Base-by-base conservation (phyloP, 2,797 vertebrate genomes). In the Chelidonichthys spinosus region DNA sequence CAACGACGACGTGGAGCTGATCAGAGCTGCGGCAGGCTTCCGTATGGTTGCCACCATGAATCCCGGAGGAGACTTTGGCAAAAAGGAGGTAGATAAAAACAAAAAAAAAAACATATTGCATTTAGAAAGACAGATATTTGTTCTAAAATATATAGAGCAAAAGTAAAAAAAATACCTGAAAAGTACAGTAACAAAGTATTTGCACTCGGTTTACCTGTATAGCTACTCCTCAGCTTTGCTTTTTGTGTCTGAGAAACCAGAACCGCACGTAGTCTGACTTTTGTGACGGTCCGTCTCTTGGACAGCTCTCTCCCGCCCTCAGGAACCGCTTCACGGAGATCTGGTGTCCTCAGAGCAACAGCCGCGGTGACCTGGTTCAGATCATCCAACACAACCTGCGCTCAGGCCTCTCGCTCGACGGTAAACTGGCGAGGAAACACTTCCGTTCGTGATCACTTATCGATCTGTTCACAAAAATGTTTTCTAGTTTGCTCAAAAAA, bases 321-420 rank as follows among this genome's bases (percentile, higher is more conserved):
- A 95, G 98, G 85, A 99, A 99, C 89, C 95, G 98, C 42, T 99
- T 99, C 89, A 99, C 98, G 2, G 98, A 99, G 93, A 95, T 99
- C 91, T 99, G 98, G 98, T 99, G 98, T 83, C 97, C 97, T 9
- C 97, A 98, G 79, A 96, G 91, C 85, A 97, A 96, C 85, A 93
- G 85, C 59, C 95, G 94, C 14, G 83, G 91, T 36, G 97, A 99
- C 92, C 92, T 99, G 88, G 82, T 96, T 62, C 95, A 96, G 88
- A 97, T 99, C 72, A 93, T 99, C 67, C 95, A 94, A 62, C 96
- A 96, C 91, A 99, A 97, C 91, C 93, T 99, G 81, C 89, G 85
- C 65, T 82, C 96, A 7, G 94, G 94, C 17, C 92, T 98, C 59
- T 95, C 94, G 9, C 85, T 98, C 8, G 85, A 89, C 43, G 88